Base-by-base conservation (phyloP, 2,113 vertebrate genomes). In the Pongo pygmaeus region DNA sequence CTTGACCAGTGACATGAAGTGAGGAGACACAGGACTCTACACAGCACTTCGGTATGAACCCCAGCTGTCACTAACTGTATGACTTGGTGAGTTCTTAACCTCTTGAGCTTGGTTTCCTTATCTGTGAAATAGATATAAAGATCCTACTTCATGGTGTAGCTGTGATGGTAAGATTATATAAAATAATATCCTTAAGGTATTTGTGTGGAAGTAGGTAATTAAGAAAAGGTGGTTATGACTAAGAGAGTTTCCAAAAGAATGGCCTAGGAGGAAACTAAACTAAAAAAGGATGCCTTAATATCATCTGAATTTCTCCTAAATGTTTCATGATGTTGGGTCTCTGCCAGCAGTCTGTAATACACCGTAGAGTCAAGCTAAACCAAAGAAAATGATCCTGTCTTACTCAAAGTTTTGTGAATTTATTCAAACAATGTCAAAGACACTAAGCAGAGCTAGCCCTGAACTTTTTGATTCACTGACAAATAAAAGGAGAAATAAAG, bases 401-500 rank as follows among this genome's bases (percentile, higher is more conserved):
- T 74, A 52, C 59, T 84, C 74, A 57, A 55, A 13, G 38, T 86
- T 80, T 50, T 57, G 52, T 50, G 17, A 88, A 48, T 84, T 72
- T 74, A 92, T 84, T 88, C 92, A 96, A 93, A 92, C 30, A 59
- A 22, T 77, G 79, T 72, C 27, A 80, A 23, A 84, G 59, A 69
- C 35, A 79, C 70, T 52, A 87, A 87, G 78, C 59, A 90, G 23
- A 86, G 10, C 30, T 12, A 70, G 61, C 17, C 52, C 35, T 88
- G 52, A 83, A 87, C 93, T 95, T 55, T 40, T 81, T 83, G 70
- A 30, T 72, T 91, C 43, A 61, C 25, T 69, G n/a, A 89, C 4
- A 85, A 89, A 92, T n/a, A 90, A 86, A 94, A 85, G 22, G 9
- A 86, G 22, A 97, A 78, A 74, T 25, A 67, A 85, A 55, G 46